Evolutionary conservation across 2,797 vertebrate species (phyloP).

Genomic region (Adrianichthys oophorus): DNA sequence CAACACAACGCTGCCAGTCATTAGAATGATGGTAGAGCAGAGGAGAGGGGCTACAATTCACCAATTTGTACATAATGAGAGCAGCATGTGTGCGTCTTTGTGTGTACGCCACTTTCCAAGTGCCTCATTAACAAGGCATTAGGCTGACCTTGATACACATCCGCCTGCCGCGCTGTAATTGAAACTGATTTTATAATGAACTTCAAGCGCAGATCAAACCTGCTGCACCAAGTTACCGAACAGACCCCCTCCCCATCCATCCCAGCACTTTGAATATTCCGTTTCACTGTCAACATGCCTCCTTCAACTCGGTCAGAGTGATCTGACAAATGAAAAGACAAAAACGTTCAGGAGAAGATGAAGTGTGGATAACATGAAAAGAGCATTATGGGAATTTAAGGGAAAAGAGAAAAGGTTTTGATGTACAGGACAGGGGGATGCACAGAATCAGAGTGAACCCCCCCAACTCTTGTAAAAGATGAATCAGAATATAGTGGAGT

Average conservation of each 20-base stretch:
- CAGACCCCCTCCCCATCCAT: conserved; percentile 9
- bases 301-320: conserved; percentile 22
- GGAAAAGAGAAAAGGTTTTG: conserved; percentile 22
- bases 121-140: conserved; percentile 74
- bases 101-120: conserved; percentile 49
- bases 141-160: conserved; percentile 63
- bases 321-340: conserved; percentile 19
- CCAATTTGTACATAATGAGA: conserved; percentile 72
- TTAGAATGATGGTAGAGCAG: conserved; percentile 60
- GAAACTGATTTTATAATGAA: conserved; percentile 76
- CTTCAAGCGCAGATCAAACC: conserved; percentile 68
- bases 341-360: conserved; percentile 8
- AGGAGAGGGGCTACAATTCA: conserved; percentile 58
- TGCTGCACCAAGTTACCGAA: conserved; percentile 58
- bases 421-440: conserved; percentile 37
- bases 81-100: conserved; percentile 44
- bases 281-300: conserved; percentile 29
- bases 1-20: conserved; percentile 67
- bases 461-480: conserved; percentile 60
- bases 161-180: conserved; percentile 63
- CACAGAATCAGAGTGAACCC: conserved; percentile 28
- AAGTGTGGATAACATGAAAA: conserved; percentile 7
- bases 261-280: conserved; percentile 16
- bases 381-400: conserved; percentile 30
- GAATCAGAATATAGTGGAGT: conserved; percentile 48